Base-by-base conservation (phyloP, 1,140 invertebrate species). In the Tetramorium parvispinum region DNA sequence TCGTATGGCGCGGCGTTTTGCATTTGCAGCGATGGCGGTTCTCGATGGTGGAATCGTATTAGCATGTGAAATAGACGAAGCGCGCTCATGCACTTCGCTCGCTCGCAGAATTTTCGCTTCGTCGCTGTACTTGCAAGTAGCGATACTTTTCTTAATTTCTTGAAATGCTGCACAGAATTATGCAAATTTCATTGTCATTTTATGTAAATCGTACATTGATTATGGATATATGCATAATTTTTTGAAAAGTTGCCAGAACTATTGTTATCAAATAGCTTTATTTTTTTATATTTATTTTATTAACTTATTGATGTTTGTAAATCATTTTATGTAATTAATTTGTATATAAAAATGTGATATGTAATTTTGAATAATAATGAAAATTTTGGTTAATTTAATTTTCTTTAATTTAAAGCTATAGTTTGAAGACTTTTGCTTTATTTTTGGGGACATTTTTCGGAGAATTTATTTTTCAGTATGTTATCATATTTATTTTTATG, bases 11-110 rank as follows among this genome's bases (percentile, higher is more conserved):
- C 24, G 24, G n/a, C 79, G 53, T 83, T 83, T 83, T 75, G 68
- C 79, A 83, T 73, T 83, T 61, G 79, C 79, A 59, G 40, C 79
- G 24, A 59, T 24, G 79, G 65, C 79, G 37, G 66, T 79, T 79
- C 77, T 53, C 63, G 77, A 79, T 79, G 77, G 49, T 49, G 79
- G 79, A 83, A 83, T 83, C 79, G 40, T 83, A 75, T 83, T 83
- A 83, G 79, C 68, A 83, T 83, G 68, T 53, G 79, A 83, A 75
- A 83, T 75, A 59, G 40, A 57, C 68, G 37, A 21, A 27, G 53
- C n/a, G 53, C n/a, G 46, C 32, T 40, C 77, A 10, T 81, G 32
- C 32, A 32, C 77, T 24, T 65, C 4, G 63, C 32, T 63, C 76
- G 32, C 51, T 70, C 46, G 68, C 18, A 59, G 55, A 83, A 83